These are phyloP conservation scores for Erpetoichthys calabaricus DNA, from an alignment of 2,797 vertebrate species.

Conservation along the genomic window DNA sequence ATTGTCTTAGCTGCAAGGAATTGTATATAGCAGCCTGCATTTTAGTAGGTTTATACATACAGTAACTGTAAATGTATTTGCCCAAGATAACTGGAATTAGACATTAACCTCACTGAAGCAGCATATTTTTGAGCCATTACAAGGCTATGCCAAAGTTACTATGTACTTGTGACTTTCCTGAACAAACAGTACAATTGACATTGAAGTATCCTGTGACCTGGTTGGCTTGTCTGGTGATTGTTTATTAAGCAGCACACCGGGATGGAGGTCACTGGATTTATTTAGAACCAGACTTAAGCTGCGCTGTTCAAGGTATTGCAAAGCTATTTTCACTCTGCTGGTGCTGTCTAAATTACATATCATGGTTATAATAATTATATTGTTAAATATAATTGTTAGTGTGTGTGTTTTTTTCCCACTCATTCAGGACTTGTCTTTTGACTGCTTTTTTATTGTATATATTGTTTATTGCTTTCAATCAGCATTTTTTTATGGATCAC, in stretches of 20 bases:
- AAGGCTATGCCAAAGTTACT: background rate
- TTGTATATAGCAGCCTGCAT: background rate
- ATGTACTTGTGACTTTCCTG: slow-evolving; percentile 5
- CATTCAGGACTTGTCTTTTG: no score
- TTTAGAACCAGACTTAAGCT: no score
- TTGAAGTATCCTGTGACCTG: background rate
- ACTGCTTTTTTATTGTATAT: no score
- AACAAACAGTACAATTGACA: slow-evolving; percentile 3
- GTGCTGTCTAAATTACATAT: background rate
- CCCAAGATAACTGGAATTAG: background rate
- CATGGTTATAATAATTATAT: no score
- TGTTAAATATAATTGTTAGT: no score
- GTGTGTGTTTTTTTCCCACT: no score
- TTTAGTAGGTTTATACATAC: background rate
- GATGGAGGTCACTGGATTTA: no score
- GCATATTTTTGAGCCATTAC: background rate
- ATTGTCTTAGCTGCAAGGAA: background rate
- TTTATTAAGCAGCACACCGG: background rate
- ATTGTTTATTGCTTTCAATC: no score
- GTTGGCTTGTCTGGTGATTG: background rate
- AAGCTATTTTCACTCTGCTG: background rate
- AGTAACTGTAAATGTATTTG: background rate
- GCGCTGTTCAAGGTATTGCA: background rate
- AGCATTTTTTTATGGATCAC: no score
- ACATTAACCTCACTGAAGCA: background rate